These are phyloP conservation scores for Rhingia campestris DNA, from an alignment of 2,888 invertebrate species.

Conservation along the genomic window DNA sequence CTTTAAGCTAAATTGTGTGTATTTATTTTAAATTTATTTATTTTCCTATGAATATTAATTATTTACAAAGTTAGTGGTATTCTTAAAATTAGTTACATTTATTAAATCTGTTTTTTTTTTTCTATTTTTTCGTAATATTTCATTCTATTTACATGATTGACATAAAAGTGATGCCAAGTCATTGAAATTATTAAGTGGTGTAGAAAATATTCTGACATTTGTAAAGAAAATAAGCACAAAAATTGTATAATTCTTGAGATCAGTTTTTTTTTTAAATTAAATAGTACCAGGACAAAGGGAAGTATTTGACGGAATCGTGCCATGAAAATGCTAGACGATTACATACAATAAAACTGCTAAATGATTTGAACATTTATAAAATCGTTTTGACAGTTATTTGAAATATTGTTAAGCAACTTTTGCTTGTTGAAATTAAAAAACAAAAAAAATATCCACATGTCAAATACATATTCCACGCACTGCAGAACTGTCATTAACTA, in stretches of 20 bases:
- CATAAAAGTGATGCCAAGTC: no score
- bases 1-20: conserved; percentile 16
- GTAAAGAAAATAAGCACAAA: background rate
- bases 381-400: no score
- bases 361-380: no score
- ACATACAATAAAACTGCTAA: no score
- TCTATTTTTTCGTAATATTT: background rate
- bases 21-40: conserved; percentile 1
- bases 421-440: no score
- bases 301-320: no score
- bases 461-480: background rate
- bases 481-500: background rate
- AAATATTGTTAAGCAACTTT: no score
- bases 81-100: background rate
- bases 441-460: background rate
- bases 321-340: no score
- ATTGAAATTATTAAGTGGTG: background rate
- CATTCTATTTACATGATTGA: no score
- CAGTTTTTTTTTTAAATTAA: conserved; percentile 17
- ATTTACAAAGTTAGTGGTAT: conserved; percentile 2
- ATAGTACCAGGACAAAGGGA: background rate
- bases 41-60: conserved; percentile 1
- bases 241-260: conserved; percentile 32
- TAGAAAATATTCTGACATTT: background rate
- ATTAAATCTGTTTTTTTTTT: background rate